phyloP scores from a whole-genome alignment of 2,888 invertebrate species.

The Ecliptopera silaceata region DNA sequence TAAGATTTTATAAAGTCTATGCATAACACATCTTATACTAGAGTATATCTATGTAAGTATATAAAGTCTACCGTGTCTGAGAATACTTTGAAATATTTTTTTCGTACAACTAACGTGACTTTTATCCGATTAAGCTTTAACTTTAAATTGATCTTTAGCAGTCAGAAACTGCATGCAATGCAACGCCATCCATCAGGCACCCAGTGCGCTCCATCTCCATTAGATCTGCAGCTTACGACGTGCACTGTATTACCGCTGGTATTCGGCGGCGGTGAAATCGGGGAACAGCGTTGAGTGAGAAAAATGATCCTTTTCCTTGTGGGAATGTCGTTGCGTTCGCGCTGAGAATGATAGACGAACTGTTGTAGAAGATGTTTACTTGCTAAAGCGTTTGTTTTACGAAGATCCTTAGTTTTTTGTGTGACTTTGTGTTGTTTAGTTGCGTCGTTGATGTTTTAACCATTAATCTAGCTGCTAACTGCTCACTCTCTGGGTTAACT shows the following conservation, averaged over 20 bases:
- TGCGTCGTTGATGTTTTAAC: too few relatives aligned
- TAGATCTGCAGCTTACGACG: not conserved
- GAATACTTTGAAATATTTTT: too few relatives aligned
- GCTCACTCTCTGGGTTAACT: too few relatives aligned
- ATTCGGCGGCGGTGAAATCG: not conserved
- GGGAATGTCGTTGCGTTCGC: not conserved
- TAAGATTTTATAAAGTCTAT: too few relatives aligned
- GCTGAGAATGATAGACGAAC: not conserved
- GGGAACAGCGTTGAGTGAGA: constrained; percentile 8
- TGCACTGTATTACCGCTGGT: not conserved
- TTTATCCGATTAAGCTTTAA: too few relatives aligned
- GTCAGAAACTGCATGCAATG: not conserved
- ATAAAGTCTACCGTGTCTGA: too few relatives aligned
- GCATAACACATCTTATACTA: too few relatives aligned
- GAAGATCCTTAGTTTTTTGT: not conserved
- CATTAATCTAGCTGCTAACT: too few relatives aligned
- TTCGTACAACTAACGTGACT: too few relatives aligned
- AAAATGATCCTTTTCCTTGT: constrained; percentile 3
- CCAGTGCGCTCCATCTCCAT: constrained; percentile 4
- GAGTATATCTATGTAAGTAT: too few relatives aligned
- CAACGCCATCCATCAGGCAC: constrained; percentile 3
- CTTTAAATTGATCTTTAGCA: not conserved
- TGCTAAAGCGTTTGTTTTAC: not conserved
- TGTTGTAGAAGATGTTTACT: not conserved
- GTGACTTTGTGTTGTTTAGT: not conserved